phyloP scores from a whole-genome alignment of 1,140 invertebrate species.

The Drosophila ogumai region DNA sequence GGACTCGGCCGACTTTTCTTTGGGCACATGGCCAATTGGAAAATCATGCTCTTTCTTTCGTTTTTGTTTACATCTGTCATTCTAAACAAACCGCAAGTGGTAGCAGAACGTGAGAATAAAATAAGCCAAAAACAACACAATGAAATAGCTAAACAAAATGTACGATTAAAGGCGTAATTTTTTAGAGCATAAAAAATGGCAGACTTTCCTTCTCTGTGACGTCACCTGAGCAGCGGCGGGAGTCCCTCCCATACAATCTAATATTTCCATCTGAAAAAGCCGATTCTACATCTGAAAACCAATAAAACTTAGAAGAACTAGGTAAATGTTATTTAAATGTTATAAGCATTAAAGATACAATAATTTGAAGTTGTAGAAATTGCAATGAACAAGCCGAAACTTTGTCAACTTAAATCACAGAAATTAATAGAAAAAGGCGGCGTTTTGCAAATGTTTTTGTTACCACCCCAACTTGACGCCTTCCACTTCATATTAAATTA shows the following conservation, averaged over 20 bases:
- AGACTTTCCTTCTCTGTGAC: neutral
- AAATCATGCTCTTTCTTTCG: slow-evolving; percentile 4
- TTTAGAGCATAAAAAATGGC: neutral
- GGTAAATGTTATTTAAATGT: no score
- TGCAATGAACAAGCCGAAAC: neutral
- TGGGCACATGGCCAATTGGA: slow-evolving; percentile 44
- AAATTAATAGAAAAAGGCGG: neutral
- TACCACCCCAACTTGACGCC: neutral
- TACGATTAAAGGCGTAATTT: neutral
- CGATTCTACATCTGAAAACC: neutral
- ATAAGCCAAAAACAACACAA: neutral
- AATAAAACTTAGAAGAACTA: neutral
- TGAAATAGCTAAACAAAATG: slow-evolving; percentile 1
- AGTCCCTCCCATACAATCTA: neutral
- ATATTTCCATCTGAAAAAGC: neutral
- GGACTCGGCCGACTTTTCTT: slow-evolving; percentile 36
- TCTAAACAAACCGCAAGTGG: slow-evolving; percentile 56
- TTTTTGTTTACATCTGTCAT: slow-evolving; percentile 65
- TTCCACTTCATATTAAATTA: neutral
- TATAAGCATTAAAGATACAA: no score
- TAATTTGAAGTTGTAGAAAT: neutral
- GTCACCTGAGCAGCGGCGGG: no score
- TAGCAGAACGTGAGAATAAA: slow-evolving; percentile 28
- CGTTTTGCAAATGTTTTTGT: no score
- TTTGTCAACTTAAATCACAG: neutral